These are phyloP conservation scores for Zingel zingel DNA, from an alignment of 2,113 vertebrate genomes.

Conservation along the genomic window DNA sequence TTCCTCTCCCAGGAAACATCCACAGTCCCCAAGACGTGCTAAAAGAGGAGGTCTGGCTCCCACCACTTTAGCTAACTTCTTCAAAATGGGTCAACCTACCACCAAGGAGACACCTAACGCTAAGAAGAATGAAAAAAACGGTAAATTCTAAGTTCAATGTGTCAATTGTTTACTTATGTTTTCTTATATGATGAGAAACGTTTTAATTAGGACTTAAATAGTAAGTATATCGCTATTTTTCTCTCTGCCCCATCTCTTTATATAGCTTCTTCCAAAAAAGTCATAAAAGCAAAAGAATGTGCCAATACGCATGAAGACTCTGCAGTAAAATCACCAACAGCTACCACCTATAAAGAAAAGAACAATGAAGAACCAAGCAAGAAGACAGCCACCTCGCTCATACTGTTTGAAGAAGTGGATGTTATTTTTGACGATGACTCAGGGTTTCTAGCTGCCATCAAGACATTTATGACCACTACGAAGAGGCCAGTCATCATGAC, in stretches of 20 bases:
- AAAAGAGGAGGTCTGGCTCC: conserved; percentile 86
- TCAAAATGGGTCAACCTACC: conserved; percentile 83
- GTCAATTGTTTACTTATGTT: neutral
- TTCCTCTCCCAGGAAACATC: conserved; percentile 90
- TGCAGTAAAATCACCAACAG: conserved; percentile 39
- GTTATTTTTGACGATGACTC: conserved; percentile 97
- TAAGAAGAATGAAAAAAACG: conserved; percentile 61
- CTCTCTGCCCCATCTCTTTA: neutral
- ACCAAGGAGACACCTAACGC: conserved; percentile 53
- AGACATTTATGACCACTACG: conserved; percentile 97
- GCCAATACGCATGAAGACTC: conserved; percentile 36
- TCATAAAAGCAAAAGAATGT: conserved; percentile 40
- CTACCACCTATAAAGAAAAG: conserved; percentile 57
- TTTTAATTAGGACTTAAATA: neutral
- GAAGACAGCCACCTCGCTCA: conserved; percentile 94
- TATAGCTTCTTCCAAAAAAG: conserved; percentile 68
- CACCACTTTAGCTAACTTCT: conserved; percentile 91
- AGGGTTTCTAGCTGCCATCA: conserved; percentile 95
- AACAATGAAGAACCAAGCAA: conserved; percentile 86
- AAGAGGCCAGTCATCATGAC: conserved; percentile 97
- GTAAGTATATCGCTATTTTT: neutral
- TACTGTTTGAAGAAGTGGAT: conserved; percentile 99
- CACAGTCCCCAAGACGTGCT: conserved; percentile 86
- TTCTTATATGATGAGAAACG: neutral
- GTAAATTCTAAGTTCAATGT: conserved; percentile 36